A percentile compares a stretch with the other conserved stretches of the same genome.
These are phyloP conservation scores for Himalopsyche anomala DNA, from an alignment of 2,888 invertebrate species.

Conservation along the genomic window DNA sequence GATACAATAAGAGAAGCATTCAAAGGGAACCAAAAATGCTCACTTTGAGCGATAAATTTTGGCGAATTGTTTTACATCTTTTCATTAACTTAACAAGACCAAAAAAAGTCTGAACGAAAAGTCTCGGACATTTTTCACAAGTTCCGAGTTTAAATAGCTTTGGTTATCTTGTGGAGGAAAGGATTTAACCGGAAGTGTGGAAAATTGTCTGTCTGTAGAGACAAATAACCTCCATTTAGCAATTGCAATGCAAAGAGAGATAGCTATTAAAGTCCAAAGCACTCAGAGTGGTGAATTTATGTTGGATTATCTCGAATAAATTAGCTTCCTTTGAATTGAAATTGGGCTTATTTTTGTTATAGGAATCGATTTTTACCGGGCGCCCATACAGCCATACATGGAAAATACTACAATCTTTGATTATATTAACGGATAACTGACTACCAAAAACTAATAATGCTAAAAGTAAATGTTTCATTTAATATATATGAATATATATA, in stretches of 20 bases:
- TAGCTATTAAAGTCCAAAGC: conserved; percentile 42
- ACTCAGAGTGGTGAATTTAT: conserved; percentile 32
- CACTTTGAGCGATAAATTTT: background rate
- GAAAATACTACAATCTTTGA: too few relatives aligned
- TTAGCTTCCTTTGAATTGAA: conserved; percentile 33
- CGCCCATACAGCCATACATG: too few relatives aligned
- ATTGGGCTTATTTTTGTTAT: background rate
- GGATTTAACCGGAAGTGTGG: conserved; percentile 46
- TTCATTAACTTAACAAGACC: conserved; percentile 19
- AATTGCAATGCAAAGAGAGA: conserved; percentile 42
- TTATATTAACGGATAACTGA: too few relatives aligned
- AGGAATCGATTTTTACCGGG: too few relatives aligned
- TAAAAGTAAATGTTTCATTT: too few relatives aligned
- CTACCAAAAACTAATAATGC: too few relatives aligned
- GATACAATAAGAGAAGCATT: background rate
- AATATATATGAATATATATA: too few relatives aligned
- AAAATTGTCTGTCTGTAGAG: conserved; percentile 46
- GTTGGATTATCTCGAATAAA: conserved; percentile 41
- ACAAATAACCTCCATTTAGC: conserved; percentile 47
- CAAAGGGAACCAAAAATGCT: background rate
- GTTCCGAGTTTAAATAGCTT: conserved; percentile 43
- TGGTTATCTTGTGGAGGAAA: conserved; percentile 42
- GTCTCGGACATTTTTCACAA: conserved; percentile 9
- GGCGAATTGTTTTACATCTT: conserved; percentile 35
- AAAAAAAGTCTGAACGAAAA: conserved; percentile 32